These are phyloP conservation scores for Phorcus lineatus DNA, from an alignment of 2,888 invertebrate genomes.

Conservation along the genomic window DNA sequence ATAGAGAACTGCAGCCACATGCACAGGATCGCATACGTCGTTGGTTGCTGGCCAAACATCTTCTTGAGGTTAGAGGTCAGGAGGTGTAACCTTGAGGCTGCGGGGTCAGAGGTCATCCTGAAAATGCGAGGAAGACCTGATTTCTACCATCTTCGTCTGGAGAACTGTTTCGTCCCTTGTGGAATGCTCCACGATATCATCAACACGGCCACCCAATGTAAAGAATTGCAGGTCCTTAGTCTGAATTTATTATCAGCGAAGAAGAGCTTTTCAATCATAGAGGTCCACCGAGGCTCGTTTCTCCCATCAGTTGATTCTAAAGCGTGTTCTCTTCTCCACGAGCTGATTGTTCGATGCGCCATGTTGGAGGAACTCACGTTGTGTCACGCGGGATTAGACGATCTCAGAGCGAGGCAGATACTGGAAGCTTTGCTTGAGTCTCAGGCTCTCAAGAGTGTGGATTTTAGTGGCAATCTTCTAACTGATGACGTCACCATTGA, in stretches of 20 bases:
- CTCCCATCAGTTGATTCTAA: conserved; percentile 29
- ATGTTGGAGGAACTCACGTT: conserved; percentile 36
- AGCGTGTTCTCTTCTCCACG: conserved; percentile 32
- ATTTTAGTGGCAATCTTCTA: conserved; percentile 43
- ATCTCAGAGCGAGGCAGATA: conserved; percentile 31
- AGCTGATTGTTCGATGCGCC: conserved; percentile 27
- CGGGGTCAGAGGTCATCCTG: conserved; percentile 29
- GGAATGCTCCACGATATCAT: conserved; percentile 32
- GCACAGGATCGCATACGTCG: conserved; percentile 41
- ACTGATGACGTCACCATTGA: conserved; percentile 37
- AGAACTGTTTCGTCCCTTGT: conserved; percentile 40
- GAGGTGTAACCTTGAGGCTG: conserved; percentile 41
- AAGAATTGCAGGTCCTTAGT: conserved; percentile 20
- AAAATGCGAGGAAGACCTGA: conserved; percentile 30
- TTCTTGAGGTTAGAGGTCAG: conserved; percentile 36
- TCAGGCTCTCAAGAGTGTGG: conserved; percentile 31
- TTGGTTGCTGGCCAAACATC: conserved; percentile 40
- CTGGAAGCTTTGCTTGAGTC: conserved; percentile 26
- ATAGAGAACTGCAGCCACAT: conserved; percentile 48
- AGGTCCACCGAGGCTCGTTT: conserved; percentile 36
- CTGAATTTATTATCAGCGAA: conserved; percentile 39
- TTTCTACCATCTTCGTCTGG: conserved; percentile 34
- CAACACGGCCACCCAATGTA: conserved; percentile 3
- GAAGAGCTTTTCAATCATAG: conserved; percentile 35
- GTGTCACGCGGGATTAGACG: conserved; percentile 40